Percentiles rank a stretch among this genome's conserved stretches.
phyloP scores from a whole-genome alignment of 2,797 vertebrate species.

The Bradypus variegatus region DNA sequence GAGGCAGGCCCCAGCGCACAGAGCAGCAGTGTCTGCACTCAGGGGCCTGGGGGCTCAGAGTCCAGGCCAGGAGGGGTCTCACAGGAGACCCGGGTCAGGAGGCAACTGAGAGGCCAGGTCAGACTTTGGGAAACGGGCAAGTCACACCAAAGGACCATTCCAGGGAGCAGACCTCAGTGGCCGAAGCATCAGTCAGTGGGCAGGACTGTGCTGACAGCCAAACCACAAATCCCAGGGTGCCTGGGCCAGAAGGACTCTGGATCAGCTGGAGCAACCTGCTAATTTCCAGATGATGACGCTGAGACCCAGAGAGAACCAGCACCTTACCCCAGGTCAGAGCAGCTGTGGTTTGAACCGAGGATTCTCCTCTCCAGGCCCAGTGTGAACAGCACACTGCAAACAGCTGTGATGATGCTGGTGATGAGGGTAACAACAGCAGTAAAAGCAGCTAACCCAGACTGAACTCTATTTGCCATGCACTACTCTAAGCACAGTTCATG shows the following conservation, averaged over 20 bases:
- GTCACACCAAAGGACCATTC: neutral
- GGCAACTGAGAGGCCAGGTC: neutral
- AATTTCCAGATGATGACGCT: neutral
- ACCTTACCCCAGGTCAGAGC: neutral
- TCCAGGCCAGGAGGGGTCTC: neutral
- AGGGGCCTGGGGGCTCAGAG: neutral
- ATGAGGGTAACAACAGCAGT: no score
- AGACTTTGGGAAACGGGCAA: neutral
- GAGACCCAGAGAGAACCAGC: neutral
- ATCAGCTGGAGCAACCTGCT: neutral
- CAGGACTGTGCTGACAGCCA: no score
- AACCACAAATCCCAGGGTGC: neutral
- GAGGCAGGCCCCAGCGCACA: neutral
- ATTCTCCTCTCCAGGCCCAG: neutral
- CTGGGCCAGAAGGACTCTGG: neutral
- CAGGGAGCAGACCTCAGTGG: no score
- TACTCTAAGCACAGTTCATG: neutral
- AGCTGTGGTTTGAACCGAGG: neutral
- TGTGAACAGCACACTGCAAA: neutral
- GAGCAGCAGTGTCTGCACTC: rapidly evolving
- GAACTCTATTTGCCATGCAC: neutral
- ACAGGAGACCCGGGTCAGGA: neutral
- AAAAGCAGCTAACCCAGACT: neutral
- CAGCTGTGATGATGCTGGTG: no score
- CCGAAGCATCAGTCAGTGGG: no score